Evolutionary conservation across 30 jellyfish, hydroid and myxozoan genomes (phyloP), one percentile per base, ranked within the genome.

Genomic region (Mastigias papua): DNA sequence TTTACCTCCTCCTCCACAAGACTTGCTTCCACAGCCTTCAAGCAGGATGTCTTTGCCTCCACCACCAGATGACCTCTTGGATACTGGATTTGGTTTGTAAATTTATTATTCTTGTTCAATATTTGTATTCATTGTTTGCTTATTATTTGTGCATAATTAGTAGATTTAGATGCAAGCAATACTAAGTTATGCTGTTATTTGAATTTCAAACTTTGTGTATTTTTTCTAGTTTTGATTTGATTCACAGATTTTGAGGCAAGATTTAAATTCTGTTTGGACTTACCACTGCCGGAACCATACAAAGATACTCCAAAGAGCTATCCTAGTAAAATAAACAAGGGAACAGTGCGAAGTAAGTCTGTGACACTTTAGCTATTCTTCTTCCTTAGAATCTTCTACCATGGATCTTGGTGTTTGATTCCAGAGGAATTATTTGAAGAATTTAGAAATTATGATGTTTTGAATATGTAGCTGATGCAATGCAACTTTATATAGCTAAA

Each of bases 261-360:
- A 64, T 93, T 93, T 79, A 69, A 61, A 16, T 93, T 93, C 83
- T 26, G 69, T 46, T 72, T 19, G 68, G 97, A 88, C 69, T 29
- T 93, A 13, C 98, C 98, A 22, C 88, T 79, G n/a, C 98, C 98
- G 21, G 97, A 88, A 28, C 97, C 85, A 27, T 93, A 75, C 79
- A 61, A 89, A 62, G 89, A 93, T 79, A 66, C 92, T 27, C 94
- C 95, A 9, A 93, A 93, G 89, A 74, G 87, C 29, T 93, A 93
- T 74, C 98, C 98, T 11, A 93, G 98, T 75, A 88, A 60, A 61
- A 72, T 46, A 51, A 69, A 88, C n/a, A 73, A 91, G 69, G 86
- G 77, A 32, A 93, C 96, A 31, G 63, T 54, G 37, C 90, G 84
- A 71, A 75, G 98, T 93, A 84, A 81, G 92, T 42, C 32, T 32